Percentiles rank a stretch among this genome's conserved stretches.
These are phyloP conservation scores for Alligator sinensis DNA, from an alignment of 2,113 vertebrate species.

Conservation along the genomic window DNA sequence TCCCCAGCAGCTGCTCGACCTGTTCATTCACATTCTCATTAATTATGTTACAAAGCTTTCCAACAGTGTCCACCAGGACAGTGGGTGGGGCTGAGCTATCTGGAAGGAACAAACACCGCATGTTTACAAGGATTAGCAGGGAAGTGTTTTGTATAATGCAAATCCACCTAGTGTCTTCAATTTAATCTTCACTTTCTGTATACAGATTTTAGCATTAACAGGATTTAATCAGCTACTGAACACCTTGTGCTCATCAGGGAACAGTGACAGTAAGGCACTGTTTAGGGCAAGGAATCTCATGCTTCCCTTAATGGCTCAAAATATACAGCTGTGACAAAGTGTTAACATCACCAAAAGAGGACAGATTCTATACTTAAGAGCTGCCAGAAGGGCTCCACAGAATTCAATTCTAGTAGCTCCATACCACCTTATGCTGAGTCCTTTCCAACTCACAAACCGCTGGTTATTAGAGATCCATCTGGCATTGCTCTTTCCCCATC, in stretches of 20 bases:
- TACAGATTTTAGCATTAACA: neutral
- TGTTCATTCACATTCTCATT: conserved; percentile 68
- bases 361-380: no score
- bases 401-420: no score
- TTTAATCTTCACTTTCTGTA: neutral
- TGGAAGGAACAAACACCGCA: conserved; percentile 64
- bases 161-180: neutral
- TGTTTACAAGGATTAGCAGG: neutral
- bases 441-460: no score
- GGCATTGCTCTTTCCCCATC: no score
- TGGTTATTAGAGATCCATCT: no score
- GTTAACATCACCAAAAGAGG: no score
- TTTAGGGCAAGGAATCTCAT: neutral
- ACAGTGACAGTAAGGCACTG: neutral
- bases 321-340: neutral
- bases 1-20: conserved; percentile 81
- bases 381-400: no score
- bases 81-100: conserved; percentile 82
- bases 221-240: neutral
- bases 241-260: neutral
- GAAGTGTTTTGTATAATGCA: neutral
- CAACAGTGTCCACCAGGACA: conserved; percentile 85
- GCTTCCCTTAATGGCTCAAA: neutral
- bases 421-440: no score
- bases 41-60: conserved; percentile 78